Base-by-base conservation (phyloP, 1,140 invertebrate species). In the Megathymus violae region DNA sequence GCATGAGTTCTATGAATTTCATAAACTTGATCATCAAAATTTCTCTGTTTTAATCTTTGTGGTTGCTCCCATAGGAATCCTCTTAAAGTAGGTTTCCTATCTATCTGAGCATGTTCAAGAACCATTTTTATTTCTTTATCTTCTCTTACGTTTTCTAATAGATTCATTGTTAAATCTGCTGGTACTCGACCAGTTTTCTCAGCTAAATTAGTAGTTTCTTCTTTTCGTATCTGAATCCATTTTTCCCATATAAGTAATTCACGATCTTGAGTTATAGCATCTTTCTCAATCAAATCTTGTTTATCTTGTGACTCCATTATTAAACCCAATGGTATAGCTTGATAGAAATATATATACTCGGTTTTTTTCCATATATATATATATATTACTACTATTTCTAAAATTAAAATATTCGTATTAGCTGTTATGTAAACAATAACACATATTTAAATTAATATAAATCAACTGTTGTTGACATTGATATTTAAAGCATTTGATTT, bases 201-300 rank as follows among this genome's bases (percentile, higher is more conserved):
- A 14, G 74, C 72, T 40, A 91, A 62, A 27, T 73, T 44, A 7
- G 52, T 52, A 0, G 72, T 74, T 69, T 91, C 85, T 7, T 85
- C 78, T 66, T 80, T 77, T 67, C 88, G 75, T 22, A 87, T 84
- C 68, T 78, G 60, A 58, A 88, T 76, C 88, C 88, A 91, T 78
- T 82, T 83, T 54, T 89, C 82, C 88, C 88, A 91, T 7, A 75
- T 17, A 6, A 87, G 36, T n/a, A 89, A 46, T 59, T 87, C 84
- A 22, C 50, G 62, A 63, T 88, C 83, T 0, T 79, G 76, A 48
- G 75, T 50, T 13, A 71, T 44, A 4, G 46, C 11, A 22, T 71
- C 61, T 44, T 70, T 51, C 46, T 13, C 7, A 22, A 14, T 16
- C 13, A 50, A 10, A 15, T 54, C n/a, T 22, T 22, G 10, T 36